Conservation (phyloP, 64 coral and sea anemone genomes). For the Montipora foliosa region DNA sequence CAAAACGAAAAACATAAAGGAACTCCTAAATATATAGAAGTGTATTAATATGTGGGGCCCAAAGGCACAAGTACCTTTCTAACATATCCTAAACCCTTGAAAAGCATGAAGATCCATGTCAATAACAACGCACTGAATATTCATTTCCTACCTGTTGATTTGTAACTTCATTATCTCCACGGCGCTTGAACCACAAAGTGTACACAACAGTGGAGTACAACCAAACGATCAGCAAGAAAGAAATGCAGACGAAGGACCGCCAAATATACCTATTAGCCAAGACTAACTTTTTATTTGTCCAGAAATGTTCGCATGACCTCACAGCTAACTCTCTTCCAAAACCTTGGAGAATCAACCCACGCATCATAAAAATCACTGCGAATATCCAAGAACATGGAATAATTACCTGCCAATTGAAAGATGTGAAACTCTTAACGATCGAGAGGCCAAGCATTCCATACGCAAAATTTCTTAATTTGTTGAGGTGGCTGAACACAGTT, state of each 20-base stretch:
- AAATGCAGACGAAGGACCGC: slow-evolving; percentile 17
- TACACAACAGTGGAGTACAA: slow-evolving; percentile 50
- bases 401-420: background rate
- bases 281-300: background rate
- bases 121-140: too few relatives aligned
- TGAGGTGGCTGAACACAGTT: too few relatives aligned
- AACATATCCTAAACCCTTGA: too few relatives aligned
- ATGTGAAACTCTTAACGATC: too few relatives aligned
- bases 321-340: background rate
- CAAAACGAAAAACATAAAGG: too few relatives aligned
- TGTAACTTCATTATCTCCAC: background rate
- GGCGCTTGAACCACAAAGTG: slow-evolving; percentile 29
- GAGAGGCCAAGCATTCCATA: too few relatives aligned
- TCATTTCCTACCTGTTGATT: background rate
- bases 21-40: too few relatives aligned
- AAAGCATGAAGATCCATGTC: too few relatives aligned
- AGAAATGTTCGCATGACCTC: background rate
- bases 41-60: too few relatives aligned
- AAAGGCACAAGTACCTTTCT: too few relatives aligned
- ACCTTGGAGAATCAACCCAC: background rate
- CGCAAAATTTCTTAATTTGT: too few relatives aligned
- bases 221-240: background rate
- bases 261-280: background rate
- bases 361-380: background rate
- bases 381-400: background rate